Evolutionary conservation across 2,113 vertebrate species (phyloP).

Genomic region (Percina caprodes): DNA sequence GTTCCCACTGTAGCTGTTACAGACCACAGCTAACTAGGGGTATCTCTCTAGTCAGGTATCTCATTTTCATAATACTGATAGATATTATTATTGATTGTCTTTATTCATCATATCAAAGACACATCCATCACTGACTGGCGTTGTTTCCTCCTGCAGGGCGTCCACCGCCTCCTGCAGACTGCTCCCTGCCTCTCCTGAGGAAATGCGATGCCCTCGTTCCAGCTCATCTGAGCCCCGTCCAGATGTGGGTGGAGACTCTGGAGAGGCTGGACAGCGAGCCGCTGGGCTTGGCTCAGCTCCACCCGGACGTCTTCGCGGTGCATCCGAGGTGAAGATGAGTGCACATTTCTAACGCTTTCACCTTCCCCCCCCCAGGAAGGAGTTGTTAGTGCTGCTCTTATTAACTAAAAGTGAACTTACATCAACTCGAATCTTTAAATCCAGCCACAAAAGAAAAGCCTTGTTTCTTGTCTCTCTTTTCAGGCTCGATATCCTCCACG

Average conservation of each 20-base stretch:
- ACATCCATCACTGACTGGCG: too few species aligned
- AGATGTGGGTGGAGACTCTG: constrained; percentile 89
- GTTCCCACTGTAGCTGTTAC: too few species aligned
- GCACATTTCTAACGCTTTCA: too few species aligned
- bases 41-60: too few species aligned
- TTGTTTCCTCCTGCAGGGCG: constrained; percentile 61
- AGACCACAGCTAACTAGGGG: too few species aligned
- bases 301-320: constrained; percentile 90
- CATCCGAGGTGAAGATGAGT: constrained; percentile 83
- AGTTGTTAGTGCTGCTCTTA: too few species aligned
- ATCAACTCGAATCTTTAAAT: neutral
- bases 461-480: neutral
- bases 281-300: constrained; percentile 87
- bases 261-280: constrained; percentile 75
- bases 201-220: constrained; percentile 80
- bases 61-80: too few species aligned
- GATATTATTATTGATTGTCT: neutral
- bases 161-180: constrained; percentile 55
- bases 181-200: constrained; percentile 83
- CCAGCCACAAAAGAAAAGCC: neutral
- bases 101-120: too few species aligned
- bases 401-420: neutral
- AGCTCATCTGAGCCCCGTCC: constrained; percentile 77
- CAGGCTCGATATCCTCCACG: constrained; percentile 90
- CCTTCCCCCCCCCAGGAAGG: neutral